Evolutionary conservation across 2,888 invertebrate genomes (phyloP).

Genomic region (Dynastes maya): DNA sequence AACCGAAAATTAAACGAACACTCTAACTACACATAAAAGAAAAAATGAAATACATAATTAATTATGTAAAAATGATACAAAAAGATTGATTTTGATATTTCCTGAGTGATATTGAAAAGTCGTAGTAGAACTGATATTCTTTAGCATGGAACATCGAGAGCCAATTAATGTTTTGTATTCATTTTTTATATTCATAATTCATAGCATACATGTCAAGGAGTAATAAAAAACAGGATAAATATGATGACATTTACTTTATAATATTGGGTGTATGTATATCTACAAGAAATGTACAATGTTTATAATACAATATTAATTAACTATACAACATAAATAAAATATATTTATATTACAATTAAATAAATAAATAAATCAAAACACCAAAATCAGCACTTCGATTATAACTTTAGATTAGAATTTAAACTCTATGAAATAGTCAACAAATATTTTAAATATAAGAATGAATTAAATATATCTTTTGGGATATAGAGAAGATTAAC

Average conservation of each 20-base stretch:
- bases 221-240: not conserved
- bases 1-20: no score
- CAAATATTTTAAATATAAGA: conserved; percentile 45
- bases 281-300: conserved; percentile 61
- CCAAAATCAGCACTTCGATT: conserved; percentile 31
- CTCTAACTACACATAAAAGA: no score
- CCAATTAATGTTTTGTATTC: no score
- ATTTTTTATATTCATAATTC: no score
- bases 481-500: no score
- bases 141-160: no score
- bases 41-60: no score
- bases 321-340: conserved; percentile 58
- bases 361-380: conserved; percentile 53
- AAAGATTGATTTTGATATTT: no score
- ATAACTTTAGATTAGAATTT: conserved; percentile 43
- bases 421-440: conserved; percentile 43
- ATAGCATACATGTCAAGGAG: no score
- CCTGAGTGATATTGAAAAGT: no score
- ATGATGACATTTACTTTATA: conserved; percentile 55
- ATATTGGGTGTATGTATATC: conserved; percentile 55
- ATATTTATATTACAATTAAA: conserved; percentile 56
- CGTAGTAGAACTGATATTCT: no score
- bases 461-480: conserved; percentile 44
- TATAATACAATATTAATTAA: conserved; percentile 60
- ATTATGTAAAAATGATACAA: no score